Evolutionary conservation across 1,140 invertebrate species (phyloP).

Genomic region (Ips nitidus): DNA sequence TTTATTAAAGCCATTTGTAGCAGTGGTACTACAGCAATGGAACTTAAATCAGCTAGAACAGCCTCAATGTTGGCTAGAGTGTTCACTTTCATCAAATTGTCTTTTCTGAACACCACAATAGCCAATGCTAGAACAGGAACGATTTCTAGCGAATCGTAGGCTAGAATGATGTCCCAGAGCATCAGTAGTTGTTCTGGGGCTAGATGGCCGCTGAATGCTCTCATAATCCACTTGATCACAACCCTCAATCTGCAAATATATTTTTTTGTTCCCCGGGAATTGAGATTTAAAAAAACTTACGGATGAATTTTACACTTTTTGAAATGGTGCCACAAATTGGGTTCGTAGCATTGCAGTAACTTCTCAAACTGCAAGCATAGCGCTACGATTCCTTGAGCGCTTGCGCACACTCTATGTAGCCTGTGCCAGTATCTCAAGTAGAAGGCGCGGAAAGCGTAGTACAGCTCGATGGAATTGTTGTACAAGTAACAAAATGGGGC

Average conservation of each 20-base stretch:
- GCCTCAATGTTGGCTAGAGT: slow-evolving; percentile 84
- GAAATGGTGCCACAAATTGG: slow-evolving; percentile 88
- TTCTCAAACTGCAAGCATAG: slow-evolving; percentile 85
- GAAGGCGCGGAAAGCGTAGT: slow-evolving; percentile 88
- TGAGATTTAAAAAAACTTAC: slow-evolving; percentile 60
- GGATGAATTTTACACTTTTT: slow-evolving; percentile 84
- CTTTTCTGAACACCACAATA: slow-evolving; percentile 89
- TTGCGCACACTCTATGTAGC: slow-evolving; percentile 87
- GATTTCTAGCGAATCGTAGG: slow-evolving; percentile 89
- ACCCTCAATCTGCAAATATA: slow-evolving; percentile 70
- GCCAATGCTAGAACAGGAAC: slow-evolving; percentile 82
- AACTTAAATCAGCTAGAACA: slow-evolving; percentile 86
- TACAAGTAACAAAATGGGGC: slow-evolving; percentile 94
- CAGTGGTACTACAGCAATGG: slow-evolving; percentile 83
- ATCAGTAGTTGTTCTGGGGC: slow-evolving; percentile 88
- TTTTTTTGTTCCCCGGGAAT: not conserved
- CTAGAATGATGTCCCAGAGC: slow-evolving; percentile 88
- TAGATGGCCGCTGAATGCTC: slow-evolving; percentile 91
- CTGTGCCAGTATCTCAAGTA: slow-evolving; percentile 91
- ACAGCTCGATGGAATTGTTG: slow-evolving; percentile 82
- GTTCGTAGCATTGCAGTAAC: slow-evolving; percentile 87
- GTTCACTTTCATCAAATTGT: slow-evolving; percentile 88
- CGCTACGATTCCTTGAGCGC: slow-evolving; percentile 83
- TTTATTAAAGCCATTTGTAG: slow-evolving; percentile 69
- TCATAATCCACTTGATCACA: slow-evolving; percentile 94